Evolutionary conservation across 92 coral and sea anemone species (phyloP), one percentile per base, ranked within the genome.

Genomic region (Metridium senile): DNA sequence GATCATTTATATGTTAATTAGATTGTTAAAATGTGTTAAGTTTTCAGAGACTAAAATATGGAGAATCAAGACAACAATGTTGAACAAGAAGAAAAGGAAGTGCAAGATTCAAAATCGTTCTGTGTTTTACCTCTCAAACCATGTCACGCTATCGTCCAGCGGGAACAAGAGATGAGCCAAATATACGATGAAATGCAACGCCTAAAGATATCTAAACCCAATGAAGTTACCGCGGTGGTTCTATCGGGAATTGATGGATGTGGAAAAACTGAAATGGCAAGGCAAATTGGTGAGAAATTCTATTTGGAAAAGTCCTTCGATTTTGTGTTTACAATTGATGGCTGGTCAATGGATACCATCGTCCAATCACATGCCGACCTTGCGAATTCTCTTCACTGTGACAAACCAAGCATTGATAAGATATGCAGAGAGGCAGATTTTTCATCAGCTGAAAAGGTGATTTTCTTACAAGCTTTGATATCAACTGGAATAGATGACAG

Each of bases 41-140:
- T n/a, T n/a, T n/a, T n/a, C n/a, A n/a, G n/a, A n/a, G n/a, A n/a
- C n/a, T n/a, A n/a, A n/a, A n/a, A n/a, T n/a, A 45, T 45, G 51
- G 51, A 45, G 16, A 16, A 45, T 7, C 7, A 45, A 45, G 51
- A 16, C 16, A 45, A 45, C 9, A 45, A 7, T 45, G 51, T 7
- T 7, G 51, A 45, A 16, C 51, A 7, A 45, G 16, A 45, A 45
- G 3, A 28, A 21, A 23, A 58, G 65, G 25, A 58, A 23, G 25
- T 58, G 65, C 21, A 58, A 17, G 57, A 68, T 9, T 49, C 58
- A 68, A 9, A 43, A 20, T 26, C 74, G 1, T 68, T 68, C 45
- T 68, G 59, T 23, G 57, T 68, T n/a, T 68, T 68, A 32, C 74
- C 74, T 2, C 74, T 26, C 18, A 68, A 68, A 68, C 74, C 74